Evolutionary conservation across 2,888 invertebrate species (phyloP), one percentile per base, ranked within the genome.

Genomic region (Matsumyia berberina): DNA sequence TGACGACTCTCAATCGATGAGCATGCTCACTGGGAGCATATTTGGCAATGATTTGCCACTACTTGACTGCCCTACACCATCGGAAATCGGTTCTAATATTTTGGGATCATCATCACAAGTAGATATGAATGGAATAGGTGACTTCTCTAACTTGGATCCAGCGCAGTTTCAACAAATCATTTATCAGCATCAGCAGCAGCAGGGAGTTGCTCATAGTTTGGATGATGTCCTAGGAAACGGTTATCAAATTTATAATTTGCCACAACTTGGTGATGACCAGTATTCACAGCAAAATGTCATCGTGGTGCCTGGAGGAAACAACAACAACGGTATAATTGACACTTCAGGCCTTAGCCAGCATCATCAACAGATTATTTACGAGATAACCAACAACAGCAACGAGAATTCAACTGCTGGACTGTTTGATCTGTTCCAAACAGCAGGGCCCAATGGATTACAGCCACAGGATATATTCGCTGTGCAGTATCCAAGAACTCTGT

Each of bases 301-400:
- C 7, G 74, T 80, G 0, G 5, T 85, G 11, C 79, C 85, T 11
- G 46, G 53, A 15, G 53, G 64, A 9, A 74, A 60, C 17, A 78
- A 62, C 51, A 69, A 17, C 29, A 85, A 44, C 7, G 60, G 53
- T 0, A 5, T 74, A 9, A 64, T 64, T 7, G 73, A 79, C 8
- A 55, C 49, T 1, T 35, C 79, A 12, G 51, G 19, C 1, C 17
- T 85, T 0, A 80, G 39, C 11, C 85, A 58, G 51, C 69, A 79
- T n/a, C 79, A 85, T 19, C 85, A 80, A 33, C 79, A 85, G 33
- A 80, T 85, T 9, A 80, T 85, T 6, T 85, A 85, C 15, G 85
- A 85, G 35, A 80, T 85, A 19, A 62, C 85, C 2, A 85, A 80
- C 12, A 76, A 70, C 15, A 70, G 58, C 58, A 80, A 80, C 42